Evolutionary conservation across 1,140 invertebrate genomes (phyloP).

Genomic region (Apocrypta bakeri): DNA sequence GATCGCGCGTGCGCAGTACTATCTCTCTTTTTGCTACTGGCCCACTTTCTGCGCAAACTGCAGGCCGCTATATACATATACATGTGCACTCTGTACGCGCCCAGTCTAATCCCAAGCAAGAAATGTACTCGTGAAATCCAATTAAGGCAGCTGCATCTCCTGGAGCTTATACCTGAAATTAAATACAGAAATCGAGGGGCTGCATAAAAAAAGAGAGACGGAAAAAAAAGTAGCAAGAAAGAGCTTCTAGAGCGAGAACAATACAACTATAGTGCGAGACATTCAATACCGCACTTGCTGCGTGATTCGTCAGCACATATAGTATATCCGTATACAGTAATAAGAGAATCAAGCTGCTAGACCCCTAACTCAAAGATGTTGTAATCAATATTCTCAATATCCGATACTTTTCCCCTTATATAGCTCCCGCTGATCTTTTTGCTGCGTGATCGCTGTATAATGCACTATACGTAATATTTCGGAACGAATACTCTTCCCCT

Average conservation of each 20-base stretch:
- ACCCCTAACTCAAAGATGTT: too few species aligned
- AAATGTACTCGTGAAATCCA: slow-evolving; percentile 46
- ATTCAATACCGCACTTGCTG: slow-evolving; percentile 63
- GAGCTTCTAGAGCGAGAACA: neutral
- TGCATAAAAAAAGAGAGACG: neutral
- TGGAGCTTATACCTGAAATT: neutral
- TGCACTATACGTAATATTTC: too few species aligned
- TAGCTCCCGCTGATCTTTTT: slow-evolving; percentile 1
- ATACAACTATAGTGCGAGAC: slow-evolving; percentile 53
- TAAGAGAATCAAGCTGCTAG: too few species aligned
- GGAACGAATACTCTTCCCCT: too few species aligned
- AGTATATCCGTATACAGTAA: too few species aligned
- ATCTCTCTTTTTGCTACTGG: neutral
- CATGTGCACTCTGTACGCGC: too few species aligned
- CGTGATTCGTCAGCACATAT: slow-evolving; percentile 59
- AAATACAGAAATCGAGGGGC: neutral
- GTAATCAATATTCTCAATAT: slow-evolving; percentile 41
- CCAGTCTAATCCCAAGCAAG: neutral
- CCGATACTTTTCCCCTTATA: slow-evolving; percentile 11
- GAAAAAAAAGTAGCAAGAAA: neutral
- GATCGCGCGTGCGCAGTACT: neutral
- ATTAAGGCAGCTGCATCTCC: slow-evolving; percentile 21
- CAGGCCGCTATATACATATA: too few species aligned
- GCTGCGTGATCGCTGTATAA: too few species aligned
- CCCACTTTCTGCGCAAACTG: neutral